Evolutionary conservation across 2,888 invertebrate species (phyloP).

Genomic region (Polymixis lichenea): DNA sequence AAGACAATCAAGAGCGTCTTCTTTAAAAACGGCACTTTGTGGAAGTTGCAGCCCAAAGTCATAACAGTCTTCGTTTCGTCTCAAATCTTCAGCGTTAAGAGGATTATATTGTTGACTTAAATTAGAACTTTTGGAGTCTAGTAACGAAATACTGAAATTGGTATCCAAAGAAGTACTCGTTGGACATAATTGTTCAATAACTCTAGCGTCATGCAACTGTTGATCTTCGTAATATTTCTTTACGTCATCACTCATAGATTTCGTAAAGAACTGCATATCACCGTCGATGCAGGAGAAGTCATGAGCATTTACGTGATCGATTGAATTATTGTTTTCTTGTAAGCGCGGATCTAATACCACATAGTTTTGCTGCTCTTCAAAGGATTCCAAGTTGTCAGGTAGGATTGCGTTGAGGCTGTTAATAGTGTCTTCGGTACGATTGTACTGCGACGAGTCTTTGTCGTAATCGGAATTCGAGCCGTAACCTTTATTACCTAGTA

Average conservation of each 20-base stretch:
- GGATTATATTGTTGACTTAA: conserved; percentile 80
- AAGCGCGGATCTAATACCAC: conserved; percentile 83
- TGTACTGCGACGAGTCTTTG: conserved; percentile 78
- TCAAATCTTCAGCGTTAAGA: conserved; percentile 81
- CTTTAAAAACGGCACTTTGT: conserved; percentile 83
- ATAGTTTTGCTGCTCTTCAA: conserved; percentile 85
- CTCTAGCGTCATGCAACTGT: conserved; percentile 81
- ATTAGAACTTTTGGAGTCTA: conserved; percentile 82
- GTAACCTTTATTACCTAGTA: conserved; percentile 80
- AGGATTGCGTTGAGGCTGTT: conserved; percentile 84
- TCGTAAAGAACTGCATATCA: conserved; percentile 88
- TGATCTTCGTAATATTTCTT: conserved; percentile 88
- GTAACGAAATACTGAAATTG: conserved; percentile 84
- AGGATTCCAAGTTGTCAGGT: conserved; percentile 86
- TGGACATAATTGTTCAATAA: conserved; percentile 85
- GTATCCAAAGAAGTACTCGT: conserved; percentile 82
- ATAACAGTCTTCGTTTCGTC: conserved; percentile 84
- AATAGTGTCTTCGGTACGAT: conserved; percentile 82
- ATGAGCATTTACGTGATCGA: conserved; percentile 80
- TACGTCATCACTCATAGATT: conserved; percentile 88
- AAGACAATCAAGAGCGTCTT: conserved; percentile 84
- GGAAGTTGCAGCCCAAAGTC: conserved; percentile 84
- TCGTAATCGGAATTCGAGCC: conserved; percentile 73
- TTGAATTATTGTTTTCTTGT: conserved; percentile 77
- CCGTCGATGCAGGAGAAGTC: conserved; percentile 88